These are phyloP conservation scores for Perodicticus potto DNA, from an alignment of 2,797 vertebrate genomes.

Conservation along the genomic window DNA sequence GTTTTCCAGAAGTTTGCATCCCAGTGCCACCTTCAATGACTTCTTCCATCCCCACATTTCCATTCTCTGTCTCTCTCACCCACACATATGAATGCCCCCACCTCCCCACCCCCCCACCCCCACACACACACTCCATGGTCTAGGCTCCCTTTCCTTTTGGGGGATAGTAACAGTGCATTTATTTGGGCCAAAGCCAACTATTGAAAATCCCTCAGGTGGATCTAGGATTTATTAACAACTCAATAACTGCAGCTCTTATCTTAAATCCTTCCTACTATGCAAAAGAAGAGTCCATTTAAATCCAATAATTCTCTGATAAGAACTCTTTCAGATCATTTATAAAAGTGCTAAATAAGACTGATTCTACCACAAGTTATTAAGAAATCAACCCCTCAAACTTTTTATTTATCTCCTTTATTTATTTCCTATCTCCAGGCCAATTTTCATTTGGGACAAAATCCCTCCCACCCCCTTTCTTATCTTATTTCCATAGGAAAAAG, in stretches of 20 bases:
- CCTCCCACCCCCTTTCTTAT: neutral
- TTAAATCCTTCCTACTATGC: slow-evolving; percentile 45
- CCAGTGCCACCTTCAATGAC: neutral
- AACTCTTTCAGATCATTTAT: neutral
- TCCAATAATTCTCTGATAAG: neutral
- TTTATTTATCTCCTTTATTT: neutral
- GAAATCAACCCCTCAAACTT: neutral
- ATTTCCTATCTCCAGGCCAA: neutral
- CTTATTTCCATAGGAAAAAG: neutral
- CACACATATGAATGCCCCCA: no score
- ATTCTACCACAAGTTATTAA: neutral
- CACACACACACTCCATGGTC: no score
- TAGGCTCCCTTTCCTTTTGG: neutral
- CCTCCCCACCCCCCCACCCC: no score
- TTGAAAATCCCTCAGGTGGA: neutral
- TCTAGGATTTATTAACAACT: slow-evolving; percentile 16
- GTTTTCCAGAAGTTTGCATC: neutral
- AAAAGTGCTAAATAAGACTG: neutral
- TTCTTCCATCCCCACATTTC: neutral
- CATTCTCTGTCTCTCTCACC: no score
- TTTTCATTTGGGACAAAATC: slow-evolving; percentile 40
- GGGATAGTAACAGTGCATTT: neutral
- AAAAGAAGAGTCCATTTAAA: slow-evolving; percentile 36
- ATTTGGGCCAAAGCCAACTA: neutral
- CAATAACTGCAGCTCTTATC: neutral